Base-by-base conservation (phyloP, 2,797 vertebrate genomes). In the Melanotaenia boesemani region DNA sequence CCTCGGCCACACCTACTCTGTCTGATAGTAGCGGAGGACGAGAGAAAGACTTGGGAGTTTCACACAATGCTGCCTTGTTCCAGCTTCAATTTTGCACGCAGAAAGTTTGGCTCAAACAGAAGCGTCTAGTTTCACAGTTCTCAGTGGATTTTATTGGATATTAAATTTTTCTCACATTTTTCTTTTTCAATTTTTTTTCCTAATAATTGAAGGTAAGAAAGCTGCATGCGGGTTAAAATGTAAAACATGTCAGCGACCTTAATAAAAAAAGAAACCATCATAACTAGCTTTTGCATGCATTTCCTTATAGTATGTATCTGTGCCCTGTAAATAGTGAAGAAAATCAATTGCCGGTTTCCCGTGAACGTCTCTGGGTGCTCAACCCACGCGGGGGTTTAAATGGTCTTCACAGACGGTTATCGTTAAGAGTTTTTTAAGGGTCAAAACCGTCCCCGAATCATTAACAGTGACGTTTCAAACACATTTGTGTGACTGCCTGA, bases 1-100 rank as follows among this genome's bases (percentile, higher is more conserved):
- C 34, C 26, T 0, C 74, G 54, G 86, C 93, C 94, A 94, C 95
- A 95, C 95, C 95, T 55, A 94, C 94, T 85, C 56, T 68, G 88
- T 76, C 46, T 65, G 55, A n/a, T 15, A 1, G 62, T 48, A 18
- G 72, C 74, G 66, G 80, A 52, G 83, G 77, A 48, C 63, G 20
- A 44, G 32, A 39, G 22, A 1, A 2, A 32, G n/a, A n/a, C 5
- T 11, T 4, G 2, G 67, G 57, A 56, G 4, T 26, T 0, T 1
- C 57, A 16, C 67, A 82, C 57, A 57, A 91, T 92, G 91, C 79
- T 71, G 36, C 81, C 59, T 9, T 20, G 58, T 6, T 65, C 18
- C 0, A 50, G 30, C 82, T 76, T 54, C 5, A 67, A 56, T 22
- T 85, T 78, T 2, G 74, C 83, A 75, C 78, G 72, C 62, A 83